Evolutionary conservation across 2,888 invertebrate genomes (phyloP).

Genomic region (Gymnosoma rotundatum): DNA sequence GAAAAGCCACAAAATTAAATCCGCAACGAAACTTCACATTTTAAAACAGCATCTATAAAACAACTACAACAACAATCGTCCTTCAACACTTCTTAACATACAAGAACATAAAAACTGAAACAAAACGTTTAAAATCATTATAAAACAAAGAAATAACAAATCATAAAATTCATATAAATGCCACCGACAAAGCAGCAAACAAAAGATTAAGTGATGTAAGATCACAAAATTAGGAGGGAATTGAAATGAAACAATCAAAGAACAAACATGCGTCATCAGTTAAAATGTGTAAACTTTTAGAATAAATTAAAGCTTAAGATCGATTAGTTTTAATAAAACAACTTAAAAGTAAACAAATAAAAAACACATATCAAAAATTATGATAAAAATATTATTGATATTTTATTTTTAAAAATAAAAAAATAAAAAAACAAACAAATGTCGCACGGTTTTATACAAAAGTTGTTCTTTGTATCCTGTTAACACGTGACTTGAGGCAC

Average conservation of each 20-base stretch:
- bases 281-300: background rate
- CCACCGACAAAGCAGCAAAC: constrained; percentile 15
- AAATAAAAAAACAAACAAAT: no score
- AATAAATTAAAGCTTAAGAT: background rate
- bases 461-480: no score
- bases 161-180: constrained; percentile 17
- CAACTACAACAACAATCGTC: background rate
- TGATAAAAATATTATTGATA: no score
- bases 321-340: constrained; percentile 3
- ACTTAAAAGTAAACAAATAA: background rate
- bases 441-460: no score
- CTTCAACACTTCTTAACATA: background rate
- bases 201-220: constrained; percentile 36
- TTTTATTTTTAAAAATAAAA: no score
- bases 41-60: background rate
- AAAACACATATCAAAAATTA: no score
- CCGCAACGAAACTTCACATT: constrained; percentile 1
- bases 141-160: constrained; percentile 27
- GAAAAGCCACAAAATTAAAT: constrained; percentile 38
- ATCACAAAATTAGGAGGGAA: constrained; percentile 27
- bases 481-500: no score
- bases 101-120: background rate
- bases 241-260: constrained; percentile 17
- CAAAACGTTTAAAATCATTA: background rate
- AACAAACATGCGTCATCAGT: constrained; percentile 44